Conservation (phyloP, 2,797 vertebrate genomes). For the Pteronotus mesoamericanus region DNA sequence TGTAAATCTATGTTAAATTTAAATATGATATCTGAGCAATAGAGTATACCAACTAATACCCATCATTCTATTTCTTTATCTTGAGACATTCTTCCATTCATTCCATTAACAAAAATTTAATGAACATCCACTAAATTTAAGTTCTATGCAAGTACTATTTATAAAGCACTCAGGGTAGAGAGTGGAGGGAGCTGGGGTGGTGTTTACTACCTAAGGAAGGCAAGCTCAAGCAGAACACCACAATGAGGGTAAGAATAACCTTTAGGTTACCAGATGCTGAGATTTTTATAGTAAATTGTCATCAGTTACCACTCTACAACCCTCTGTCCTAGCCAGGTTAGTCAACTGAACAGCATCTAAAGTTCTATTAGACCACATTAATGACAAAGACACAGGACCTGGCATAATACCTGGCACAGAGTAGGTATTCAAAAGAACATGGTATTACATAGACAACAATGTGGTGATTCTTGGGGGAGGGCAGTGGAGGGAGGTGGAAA, state of each 20-base stretch:
- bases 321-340: not conserved
- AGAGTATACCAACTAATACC: not conserved
- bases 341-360: not conserved
- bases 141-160: not conserved
- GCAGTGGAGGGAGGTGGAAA: no score
- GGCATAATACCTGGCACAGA: not conserved
- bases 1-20: not conserved
- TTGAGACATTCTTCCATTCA: not conserved
- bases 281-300: not conserved
- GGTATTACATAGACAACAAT: no score
- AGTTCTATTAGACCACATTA: not conserved
- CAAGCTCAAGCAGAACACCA: not conserved
- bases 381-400: not conserved
- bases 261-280: not conserved
- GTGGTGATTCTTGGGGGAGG: no score
- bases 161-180: not conserved
- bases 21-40: not conserved
- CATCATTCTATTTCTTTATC: not conserved
- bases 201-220: not conserved
- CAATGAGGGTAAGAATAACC: not conserved
- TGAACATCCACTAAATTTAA: not conserved
- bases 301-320: not conserved
- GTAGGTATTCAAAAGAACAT: not conserved
- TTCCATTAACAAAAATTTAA: slow-evolving; percentile 16
- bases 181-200: not conserved